Conservation (phyloP, 2,888 invertebrate species). For the Drosophila anceps region DNA sequence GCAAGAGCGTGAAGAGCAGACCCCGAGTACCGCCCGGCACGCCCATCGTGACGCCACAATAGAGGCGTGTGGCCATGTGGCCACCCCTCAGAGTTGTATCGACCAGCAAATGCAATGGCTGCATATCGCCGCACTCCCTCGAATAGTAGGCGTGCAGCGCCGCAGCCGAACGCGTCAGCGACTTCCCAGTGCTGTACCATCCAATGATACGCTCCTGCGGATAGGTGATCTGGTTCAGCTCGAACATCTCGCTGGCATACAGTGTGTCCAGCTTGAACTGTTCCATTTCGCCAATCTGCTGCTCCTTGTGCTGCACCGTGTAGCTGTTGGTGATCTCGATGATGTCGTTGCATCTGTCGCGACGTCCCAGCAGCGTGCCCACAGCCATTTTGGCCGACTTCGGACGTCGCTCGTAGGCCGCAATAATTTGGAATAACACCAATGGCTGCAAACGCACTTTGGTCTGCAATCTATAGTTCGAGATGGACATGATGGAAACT, state of each 20-base stretch:
- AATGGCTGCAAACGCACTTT: constrained; percentile 60
- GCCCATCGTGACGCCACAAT: constrained; percentile 51
- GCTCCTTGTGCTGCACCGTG: constrained; percentile 52
- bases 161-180: constrained; percentile 42
- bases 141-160: constrained; percentile 53
- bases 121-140: constrained; percentile 38
- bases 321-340: constrained; percentile 62
- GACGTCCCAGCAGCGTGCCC: constrained; percentile 61
- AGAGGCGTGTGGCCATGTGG: constrained; percentile 47
- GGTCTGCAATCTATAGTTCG: constrained; percentile 41
- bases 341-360: constrained; percentile 28
- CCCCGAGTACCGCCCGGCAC: constrained; percentile 67
- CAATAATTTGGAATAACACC: constrained; percentile 65
- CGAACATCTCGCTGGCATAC: constrained; percentile 58
- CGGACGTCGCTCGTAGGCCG: constrained; percentile 65
- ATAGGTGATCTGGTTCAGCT: constrained; percentile 48
- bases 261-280: constrained; percentile 56
- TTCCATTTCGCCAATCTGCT: constrained; percentile 28
- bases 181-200: constrained; percentile 62
- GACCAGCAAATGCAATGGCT: constrained; percentile 62
- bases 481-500: constrained; percentile 43
- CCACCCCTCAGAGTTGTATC: constrained; percentile 49
- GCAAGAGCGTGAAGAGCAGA: constrained; percentile 56
- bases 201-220: constrained; percentile 65
- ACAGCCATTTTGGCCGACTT: constrained; percentile 39